Conservation (phyloP, 1,140 invertebrate genomes). For the Drosophila lowei region DNA sequence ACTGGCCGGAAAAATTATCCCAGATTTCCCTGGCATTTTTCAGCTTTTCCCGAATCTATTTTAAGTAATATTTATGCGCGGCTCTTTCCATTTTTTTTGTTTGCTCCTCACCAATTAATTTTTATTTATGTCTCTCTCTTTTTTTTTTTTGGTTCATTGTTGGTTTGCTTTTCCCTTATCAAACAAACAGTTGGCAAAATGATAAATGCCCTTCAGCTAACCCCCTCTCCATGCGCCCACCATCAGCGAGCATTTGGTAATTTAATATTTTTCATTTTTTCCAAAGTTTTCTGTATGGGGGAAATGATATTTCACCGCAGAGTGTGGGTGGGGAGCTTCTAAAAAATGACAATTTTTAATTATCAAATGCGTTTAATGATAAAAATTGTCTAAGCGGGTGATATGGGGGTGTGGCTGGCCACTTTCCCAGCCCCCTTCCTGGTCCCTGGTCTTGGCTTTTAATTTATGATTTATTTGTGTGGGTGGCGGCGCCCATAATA, state of each 20-base stretch:
- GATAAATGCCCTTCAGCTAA: slow-evolving; percentile 68
- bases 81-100: slow-evolving; percentile 15
- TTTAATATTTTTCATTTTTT: slow-evolving; percentile 67
- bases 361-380: slow-evolving; percentile 83
- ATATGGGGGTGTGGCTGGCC: slow-evolving; percentile 29
- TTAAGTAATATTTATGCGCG: slow-evolving; percentile 74
- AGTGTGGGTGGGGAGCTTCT: slow-evolving; percentile 37
- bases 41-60: slow-evolving; percentile 56
- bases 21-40: slow-evolving; percentile 42
- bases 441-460: slow-evolving; percentile 59
- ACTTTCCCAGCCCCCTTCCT: slow-evolving; percentile 22
- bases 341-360: slow-evolving; percentile 83
- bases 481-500: slow-evolving; percentile 76
- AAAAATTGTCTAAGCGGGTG: slow-evolving; percentile 62
- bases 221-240: background rate
- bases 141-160: slow-evolving; percentile 36
- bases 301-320: slow-evolving; percentile 52
- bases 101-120: slow-evolving; percentile 61
- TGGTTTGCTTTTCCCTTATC: slow-evolving; percentile 63
- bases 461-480: slow-evolving; percentile 81
- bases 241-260: slow-evolving; percentile 53
- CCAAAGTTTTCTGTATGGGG: slow-evolving; percentile 34
- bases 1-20: no score
- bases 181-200: slow-evolving; percentile 81
- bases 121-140: slow-evolving; percentile 13